A percentile compares a stretch with the other conserved stretches of the same genome.
Evolutionary conservation across 2,797 vertebrate species (phyloP).

Genomic region (Macroramphosus scolopax): DNA sequence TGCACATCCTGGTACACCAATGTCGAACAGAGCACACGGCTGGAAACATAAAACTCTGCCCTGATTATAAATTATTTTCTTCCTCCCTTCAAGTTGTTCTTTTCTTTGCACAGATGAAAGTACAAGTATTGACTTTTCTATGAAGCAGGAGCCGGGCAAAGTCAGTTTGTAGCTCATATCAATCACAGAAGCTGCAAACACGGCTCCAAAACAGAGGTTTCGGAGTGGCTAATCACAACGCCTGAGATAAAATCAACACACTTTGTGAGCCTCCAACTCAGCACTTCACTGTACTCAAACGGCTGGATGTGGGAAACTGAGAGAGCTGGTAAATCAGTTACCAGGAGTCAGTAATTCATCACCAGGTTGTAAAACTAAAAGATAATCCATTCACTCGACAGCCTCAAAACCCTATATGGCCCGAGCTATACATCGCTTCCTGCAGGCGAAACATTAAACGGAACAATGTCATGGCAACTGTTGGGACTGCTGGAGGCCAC

Average conservation of each 20-base stretch:
- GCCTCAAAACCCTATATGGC: slow-evolving; percentile 38
- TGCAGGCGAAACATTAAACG: slow-evolving; percentile 60
- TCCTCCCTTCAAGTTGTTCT: background rate
- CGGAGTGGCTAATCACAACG: slow-evolving; percentile 27
- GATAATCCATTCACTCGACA: slow-evolving; percentile 65
- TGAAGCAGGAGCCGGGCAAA: slow-evolving; percentile 21
- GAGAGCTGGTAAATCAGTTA: slow-evolving; percentile 69
- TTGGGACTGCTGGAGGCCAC: slow-evolving; percentile 62
- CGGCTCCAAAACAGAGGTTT: slow-evolving; percentile 24
- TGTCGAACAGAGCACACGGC: slow-evolving; percentile 29
- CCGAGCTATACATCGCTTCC: slow-evolving; percentile 45
- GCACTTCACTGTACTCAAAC: slow-evolving; percentile 37
- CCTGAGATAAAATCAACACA: slow-evolving; percentile 33
- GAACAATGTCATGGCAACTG: slow-evolving; percentile 69
- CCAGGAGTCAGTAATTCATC: slow-evolving; percentile 64
- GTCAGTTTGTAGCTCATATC: slow-evolving; percentile 15
- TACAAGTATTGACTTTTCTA: slow-evolving; percentile 46
- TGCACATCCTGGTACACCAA: slow-evolving; percentile 52
- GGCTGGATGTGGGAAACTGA: slow-evolving; percentile 20
- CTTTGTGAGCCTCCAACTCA: slow-evolving; percentile 8
- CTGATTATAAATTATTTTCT: slow-evolving; percentile 1
- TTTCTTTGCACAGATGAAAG: slow-evolving; percentile 19
- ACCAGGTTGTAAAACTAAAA: slow-evolving; percentile 61
- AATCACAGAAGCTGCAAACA: slow-evolving; percentile 49
- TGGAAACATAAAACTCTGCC: slow-evolving; percentile 28